These are phyloP conservation scores for Drosophila formosana DNA, from an alignment of 2,888 invertebrate genomes.

Conservation along the genomic window DNA sequence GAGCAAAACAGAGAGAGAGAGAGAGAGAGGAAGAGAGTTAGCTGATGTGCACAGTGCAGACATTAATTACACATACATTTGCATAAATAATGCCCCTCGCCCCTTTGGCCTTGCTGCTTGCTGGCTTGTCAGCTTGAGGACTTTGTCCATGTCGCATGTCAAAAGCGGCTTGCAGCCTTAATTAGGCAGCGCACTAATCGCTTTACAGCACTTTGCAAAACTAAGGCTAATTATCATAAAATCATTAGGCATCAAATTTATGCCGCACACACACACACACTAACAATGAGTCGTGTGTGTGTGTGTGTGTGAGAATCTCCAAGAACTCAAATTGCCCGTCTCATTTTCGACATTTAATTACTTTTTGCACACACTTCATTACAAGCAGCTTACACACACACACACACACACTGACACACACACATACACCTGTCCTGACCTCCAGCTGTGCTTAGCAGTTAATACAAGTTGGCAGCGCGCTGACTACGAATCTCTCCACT, in stretches of 20 bases:
- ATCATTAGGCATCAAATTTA: constrained; percentile 75
- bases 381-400: constrained; percentile 60
- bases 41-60: constrained; percentile 45
- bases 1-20: no score
- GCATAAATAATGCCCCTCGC: constrained; percentile 60
- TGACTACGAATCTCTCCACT: constrained; percentile 30
- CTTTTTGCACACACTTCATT: constrained; percentile 75
- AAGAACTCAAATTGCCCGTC: constrained; percentile 66
- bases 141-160: constrained; percentile 44
- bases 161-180: constrained; percentile 62
- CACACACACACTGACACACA: constrained; percentile 24
- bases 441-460: constrained; percentile 60
- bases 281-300: constrained; percentile 8
- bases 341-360: constrained; percentile 79
- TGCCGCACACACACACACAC: constrained; percentile 38
- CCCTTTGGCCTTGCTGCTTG: neutral
- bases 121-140: constrained; percentile 28
- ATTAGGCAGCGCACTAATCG: constrained; percentile 74
- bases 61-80: constrained; percentile 64
- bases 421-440: constrained; percentile 41
- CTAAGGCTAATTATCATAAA: constrained; percentile 79
- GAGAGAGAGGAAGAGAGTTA: neutral
- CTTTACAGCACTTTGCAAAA: constrained; percentile 68
- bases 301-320: constrained; percentile 24
- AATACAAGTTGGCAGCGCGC: constrained; percentile 51